Conservation (phyloP, 2,888 invertebrate genomes). For the Rotaria magnacalcarata region DNA sequence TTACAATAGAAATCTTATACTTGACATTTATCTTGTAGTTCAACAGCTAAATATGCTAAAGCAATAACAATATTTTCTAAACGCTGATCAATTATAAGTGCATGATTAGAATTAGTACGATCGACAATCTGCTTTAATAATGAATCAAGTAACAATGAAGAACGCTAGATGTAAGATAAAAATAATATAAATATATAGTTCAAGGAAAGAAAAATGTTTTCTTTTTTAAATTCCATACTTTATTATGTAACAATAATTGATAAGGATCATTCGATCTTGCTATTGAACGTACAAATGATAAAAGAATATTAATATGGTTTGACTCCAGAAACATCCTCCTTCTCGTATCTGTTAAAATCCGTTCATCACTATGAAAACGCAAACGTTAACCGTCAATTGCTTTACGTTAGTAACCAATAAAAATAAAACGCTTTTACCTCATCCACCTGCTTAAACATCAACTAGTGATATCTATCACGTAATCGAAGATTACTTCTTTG, state of each 20-base stretch:
- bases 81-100: neutral
- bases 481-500: neutral
- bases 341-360: neutral
- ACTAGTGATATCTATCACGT: slow-evolving; percentile 18
- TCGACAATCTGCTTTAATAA: neutral
- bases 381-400: neutral
- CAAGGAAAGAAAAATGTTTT: too few species aligned
- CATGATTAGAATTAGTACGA: neutral
- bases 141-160: neutral
- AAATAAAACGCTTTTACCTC: neutral
- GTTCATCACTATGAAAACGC: neutral
- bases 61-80: slow-evolving; percentile 13
- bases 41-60: neutral
- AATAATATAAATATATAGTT: too few species aligned
- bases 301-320: neutral
- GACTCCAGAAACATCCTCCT: neutral
- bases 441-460: neutral
- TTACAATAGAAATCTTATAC: neutral
- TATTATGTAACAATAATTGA: neutral
- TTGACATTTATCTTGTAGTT: neutral
- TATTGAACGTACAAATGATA: slow-evolving; percentile 13
- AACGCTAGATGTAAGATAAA: neutral
- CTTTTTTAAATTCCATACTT: neutral
- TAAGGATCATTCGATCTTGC: neutral
- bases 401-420: neutral